A percentile compares a stretch with the other conserved stretches of the same genome.
Evolutionary conservation across 2,113 vertebrate genomes (phyloP).

Genomic region (Gymnorhina tibicen): DNA sequence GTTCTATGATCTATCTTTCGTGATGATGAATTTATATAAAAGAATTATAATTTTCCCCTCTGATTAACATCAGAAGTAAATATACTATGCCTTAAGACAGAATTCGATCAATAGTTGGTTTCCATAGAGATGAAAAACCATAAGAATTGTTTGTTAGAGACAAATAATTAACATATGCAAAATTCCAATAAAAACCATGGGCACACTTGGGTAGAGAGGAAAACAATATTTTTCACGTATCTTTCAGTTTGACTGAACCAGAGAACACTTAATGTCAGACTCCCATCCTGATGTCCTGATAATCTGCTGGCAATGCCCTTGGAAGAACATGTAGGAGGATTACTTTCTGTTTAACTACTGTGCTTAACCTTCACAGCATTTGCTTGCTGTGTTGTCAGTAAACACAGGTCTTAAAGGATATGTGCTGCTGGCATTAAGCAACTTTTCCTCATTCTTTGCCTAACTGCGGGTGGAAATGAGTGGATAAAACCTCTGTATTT

Average conservation of each 20-base stretch:
- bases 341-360: slow-evolving; percentile 28
- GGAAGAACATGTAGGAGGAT: slow-evolving; percentile 13
- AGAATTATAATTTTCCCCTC: background rate
- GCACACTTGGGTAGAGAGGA: background rate
- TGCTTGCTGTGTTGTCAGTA: background rate
- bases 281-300: background rate
- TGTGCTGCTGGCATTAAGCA: background rate
- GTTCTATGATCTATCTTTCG: background rate
- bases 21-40: background rate
- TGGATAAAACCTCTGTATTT: background rate
- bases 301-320: background rate
- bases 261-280: background rate
- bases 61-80: background rate
- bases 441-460: background rate
- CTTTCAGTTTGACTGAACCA: background rate
- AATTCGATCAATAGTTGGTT: background rate
- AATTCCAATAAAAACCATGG: background rate
- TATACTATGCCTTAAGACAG: background rate
- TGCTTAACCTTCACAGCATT: slow-evolving; percentile 27
- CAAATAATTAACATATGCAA: background rate
- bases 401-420: background rate
- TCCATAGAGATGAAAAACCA: background rate
- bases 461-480: background rate
- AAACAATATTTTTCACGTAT: background rate
- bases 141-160: background rate